A percentile compares a stretch with the other conserved stretches of the same genome.
These are phyloP conservation scores for Arrhamphus sclerolepis DNA, from an alignment of 2,797 vertebrate species.

Conservation along the genomic window DNA sequence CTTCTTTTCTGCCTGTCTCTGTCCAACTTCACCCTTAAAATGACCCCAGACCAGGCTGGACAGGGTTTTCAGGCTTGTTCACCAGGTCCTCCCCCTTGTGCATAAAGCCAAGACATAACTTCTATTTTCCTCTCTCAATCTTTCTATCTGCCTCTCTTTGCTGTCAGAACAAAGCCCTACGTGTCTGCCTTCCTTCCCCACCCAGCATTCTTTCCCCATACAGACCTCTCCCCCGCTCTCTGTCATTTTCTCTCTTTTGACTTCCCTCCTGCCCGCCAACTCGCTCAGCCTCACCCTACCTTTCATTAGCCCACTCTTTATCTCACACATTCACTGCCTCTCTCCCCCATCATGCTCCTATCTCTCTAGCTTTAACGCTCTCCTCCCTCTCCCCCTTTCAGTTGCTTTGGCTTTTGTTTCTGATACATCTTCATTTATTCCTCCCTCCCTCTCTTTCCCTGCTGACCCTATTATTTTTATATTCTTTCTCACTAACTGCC, in stretches of 20 bases:
- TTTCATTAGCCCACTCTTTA: slow-evolving; percentile 80
- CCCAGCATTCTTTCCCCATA: slow-evolving; percentile 90
- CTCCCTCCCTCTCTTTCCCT: slow-evolving; percentile 66
- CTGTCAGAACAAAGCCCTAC: slow-evolving; percentile 86
- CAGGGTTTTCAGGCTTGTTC: slow-evolving; percentile 47
- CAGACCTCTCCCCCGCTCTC: slow-evolving; percentile 77
- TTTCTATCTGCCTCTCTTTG: slow-evolving; percentile 73
- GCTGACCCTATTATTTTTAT: slow-evolving; percentile 79
- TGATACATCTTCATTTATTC: slow-evolving; percentile 78
- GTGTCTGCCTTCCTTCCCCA: slow-evolving; percentile 88
- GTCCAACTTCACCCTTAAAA: slow-evolving; percentile 56
- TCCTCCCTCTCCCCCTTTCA: slow-evolving; percentile 32
- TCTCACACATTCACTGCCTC: slow-evolving; percentile 68
- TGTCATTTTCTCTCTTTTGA: slow-evolving; percentile 64
- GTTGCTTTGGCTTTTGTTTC: slow-evolving; percentile 73
- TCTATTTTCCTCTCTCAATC: slow-evolving; percentile 56
- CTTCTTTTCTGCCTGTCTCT: slow-evolving; percentile 39
- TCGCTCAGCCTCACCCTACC: slow-evolving; percentile 76
- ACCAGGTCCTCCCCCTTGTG: slow-evolving; percentile 58
- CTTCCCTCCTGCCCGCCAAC: slow-evolving; percentile 75
- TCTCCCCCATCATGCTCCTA: slow-evolving; percentile 61
- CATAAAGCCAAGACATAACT: slow-evolving; percentile 62
- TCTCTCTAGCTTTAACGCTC: slow-evolving; percentile 59
- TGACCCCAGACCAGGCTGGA: slow-evolving; percentile 42
- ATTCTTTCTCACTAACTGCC: slow-evolving; percentile 62